Percentiles rank a stretch among this genome's conserved stretches.
phyloP scores from a whole-genome alignment of 2,113 vertebrate species.

The Pithys albifrons region DNA sequence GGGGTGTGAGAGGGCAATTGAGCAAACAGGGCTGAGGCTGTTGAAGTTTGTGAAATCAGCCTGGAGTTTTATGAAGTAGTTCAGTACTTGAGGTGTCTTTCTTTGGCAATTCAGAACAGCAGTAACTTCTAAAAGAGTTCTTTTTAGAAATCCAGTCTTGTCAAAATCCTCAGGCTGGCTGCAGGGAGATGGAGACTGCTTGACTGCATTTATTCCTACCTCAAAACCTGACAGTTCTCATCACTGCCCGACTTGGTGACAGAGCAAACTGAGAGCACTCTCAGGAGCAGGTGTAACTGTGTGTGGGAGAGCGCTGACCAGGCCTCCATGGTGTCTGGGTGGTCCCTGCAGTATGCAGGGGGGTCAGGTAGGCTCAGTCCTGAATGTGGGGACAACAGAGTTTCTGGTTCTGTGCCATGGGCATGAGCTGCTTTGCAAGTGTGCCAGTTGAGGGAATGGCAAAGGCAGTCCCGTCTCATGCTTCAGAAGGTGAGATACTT shows the following conservation, averaged over 20 bases:
- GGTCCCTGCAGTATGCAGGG: not conserved
- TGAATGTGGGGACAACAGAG: not conserved
- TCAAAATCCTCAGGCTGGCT: not conserved
- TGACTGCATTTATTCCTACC: not conserved
- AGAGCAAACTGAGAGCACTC: not conserved
- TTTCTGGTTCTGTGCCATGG: not conserved
- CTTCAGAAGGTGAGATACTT: not conserved
- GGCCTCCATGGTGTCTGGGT: not conserved
- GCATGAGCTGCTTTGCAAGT: not conserved
- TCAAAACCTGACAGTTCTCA: not conserved
- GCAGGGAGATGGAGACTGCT: not conserved
- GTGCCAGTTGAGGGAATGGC: not conserved
- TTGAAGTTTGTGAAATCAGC: not conserved
- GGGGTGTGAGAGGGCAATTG: accelerated
- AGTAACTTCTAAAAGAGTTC: not conserved
- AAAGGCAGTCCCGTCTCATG: not conserved
- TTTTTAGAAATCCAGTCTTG: not conserved
- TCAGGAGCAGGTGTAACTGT: not conserved
- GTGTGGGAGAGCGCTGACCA: not conserved
- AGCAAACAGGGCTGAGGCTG: not conserved
- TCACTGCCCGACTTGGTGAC: not conserved
- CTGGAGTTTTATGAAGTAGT: not conserved
- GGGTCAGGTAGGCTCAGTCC: not conserved
- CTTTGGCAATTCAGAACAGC: not conserved
- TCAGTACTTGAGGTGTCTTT: not conserved